Base-by-base conservation (phyloP, 1,140 invertebrate species). In the Zaprionus lachaisei region DNA sequence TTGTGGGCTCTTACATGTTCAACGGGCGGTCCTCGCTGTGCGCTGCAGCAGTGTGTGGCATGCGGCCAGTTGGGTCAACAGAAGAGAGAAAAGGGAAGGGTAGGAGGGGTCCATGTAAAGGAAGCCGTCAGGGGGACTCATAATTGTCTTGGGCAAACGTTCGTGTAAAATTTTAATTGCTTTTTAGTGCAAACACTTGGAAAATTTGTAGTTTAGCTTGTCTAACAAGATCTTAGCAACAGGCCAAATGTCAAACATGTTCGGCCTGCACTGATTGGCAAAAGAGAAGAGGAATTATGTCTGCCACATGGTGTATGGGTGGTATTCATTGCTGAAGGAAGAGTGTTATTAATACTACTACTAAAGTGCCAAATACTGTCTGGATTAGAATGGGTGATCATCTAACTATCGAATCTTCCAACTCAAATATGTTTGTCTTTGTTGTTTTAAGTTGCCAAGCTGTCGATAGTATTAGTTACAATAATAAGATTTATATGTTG, bases 81-180 rank as follows among this genome's bases (percentile, higher is more conserved):
- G 47, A 17, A n/a, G 17, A 1, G 17, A n/a, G 0, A 5, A 20
- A 4, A 20, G 47, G 4, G 20, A 22, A n/a, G 9, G 20, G 47
- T 0, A 51, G 12, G 9, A 3, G 22, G 15, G 6, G 12, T 22
- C 6, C 55, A 44, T 15, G 38, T 9, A 41, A 14, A 15, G 22
- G 20, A 24, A 20, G 47, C 47, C 47, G 47, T 37, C 37, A 61
- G 79, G 58, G 83, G 83, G 54, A 60, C 77, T 81, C 81, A 87
- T 87, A 89, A 87, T 87, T 87, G 84, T 87, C 83, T 87, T 87
- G 84, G 70, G 67, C 80, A 81, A 87, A 83, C 83, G 80, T 82
- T 89, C 83, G 83, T 87, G 83, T 87, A 89, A 89, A 87, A 87
- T 87, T 89, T 87, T 87, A 87, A 87, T 87, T 87, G 84, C 84